Evolutionary conservation across 2,113 vertebrate species (phyloP).

Genomic region (Centrocercus urophasianus): DNA sequence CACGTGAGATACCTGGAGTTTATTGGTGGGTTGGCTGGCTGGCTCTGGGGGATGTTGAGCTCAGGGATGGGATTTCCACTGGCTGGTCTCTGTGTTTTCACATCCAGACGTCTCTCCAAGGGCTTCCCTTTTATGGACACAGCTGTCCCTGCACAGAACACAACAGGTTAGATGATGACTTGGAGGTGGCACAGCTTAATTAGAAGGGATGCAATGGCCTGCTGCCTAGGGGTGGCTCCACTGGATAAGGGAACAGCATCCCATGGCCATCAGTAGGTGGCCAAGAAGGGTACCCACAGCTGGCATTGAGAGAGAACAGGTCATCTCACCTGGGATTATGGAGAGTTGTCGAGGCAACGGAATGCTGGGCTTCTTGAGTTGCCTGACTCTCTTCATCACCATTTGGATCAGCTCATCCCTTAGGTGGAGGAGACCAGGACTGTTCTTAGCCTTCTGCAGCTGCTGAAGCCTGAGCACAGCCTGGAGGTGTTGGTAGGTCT

Average conservation of each 20-base stretch:
- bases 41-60: neutral
- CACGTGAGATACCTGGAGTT: neutral
- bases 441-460: constrained; percentile 58
- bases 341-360: neutral
- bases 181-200: neutral
- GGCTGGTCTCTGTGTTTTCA: neutral
- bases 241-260: neutral
- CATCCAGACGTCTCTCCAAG: constrained; percentile 61
- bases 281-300: accelerated
- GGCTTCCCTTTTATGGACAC: constrained; percentile 49
- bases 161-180: neutral
- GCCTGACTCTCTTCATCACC: constrained; percentile 31
- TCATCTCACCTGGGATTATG: constrained; percentile 22
- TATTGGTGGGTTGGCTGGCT: neutral
- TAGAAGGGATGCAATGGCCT: neutral
- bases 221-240: neutral
- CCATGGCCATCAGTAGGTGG: accelerated
- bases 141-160: constrained; percentile 53
- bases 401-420: constrained; percentile 52
- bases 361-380: neutral
- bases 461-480: constrained; percentile 49
- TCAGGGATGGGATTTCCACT: constrained; percentile 24
- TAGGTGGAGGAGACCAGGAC: constrained; percentile 49
- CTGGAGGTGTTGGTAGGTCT: constrained; percentile 60
- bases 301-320: neutral